phyloP scores from a whole-genome alignment of 2,888 invertebrate genomes.

The Bombylius discolor region DNA sequence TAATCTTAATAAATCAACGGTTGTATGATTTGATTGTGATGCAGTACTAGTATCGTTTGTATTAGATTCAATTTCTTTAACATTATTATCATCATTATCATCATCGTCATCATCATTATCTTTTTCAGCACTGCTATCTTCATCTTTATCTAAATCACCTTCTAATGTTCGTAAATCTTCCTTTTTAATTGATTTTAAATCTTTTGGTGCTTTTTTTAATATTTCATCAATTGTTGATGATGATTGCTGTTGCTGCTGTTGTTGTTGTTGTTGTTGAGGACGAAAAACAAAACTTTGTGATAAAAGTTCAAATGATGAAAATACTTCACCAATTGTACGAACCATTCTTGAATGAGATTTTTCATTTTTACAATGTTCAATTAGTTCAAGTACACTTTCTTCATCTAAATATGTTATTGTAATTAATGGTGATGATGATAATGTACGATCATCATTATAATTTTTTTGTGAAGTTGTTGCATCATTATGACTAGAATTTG shows the following conservation, averaged over 20 bases:
- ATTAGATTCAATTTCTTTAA: too few species aligned
- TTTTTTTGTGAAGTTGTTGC: not conserved
- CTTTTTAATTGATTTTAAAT: constrained; percentile 47
- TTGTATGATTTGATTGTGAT: constrained; percentile 19
- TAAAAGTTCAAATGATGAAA: constrained; percentile 52
- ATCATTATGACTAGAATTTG: not conserved
- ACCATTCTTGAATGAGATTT: constrained; percentile 59
- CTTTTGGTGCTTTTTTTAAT: constrained; percentile 41
- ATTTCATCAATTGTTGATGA: constrained; percentile 40
- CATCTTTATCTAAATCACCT: constrained; percentile 77
- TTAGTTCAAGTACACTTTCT: constrained; percentile 56
- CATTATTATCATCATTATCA: constrained; percentile 2
- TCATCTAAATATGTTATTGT: constrained; percentile 50
- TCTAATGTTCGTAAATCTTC: constrained; percentile 60
- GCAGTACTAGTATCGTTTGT: not conserved
- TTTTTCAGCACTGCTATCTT: constrained; percentile 49
- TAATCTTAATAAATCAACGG: constrained; percentile 47
- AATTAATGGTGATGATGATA: not conserved
- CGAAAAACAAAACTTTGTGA: constrained; percentile 52
- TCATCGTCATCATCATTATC: constrained; percentile 16
- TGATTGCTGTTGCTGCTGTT: constrained; percentile 27
- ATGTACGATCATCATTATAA: not conserved
- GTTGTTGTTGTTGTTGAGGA: constrained; percentile 6
- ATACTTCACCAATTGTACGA: constrained; percentile 65
- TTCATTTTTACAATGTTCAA: constrained; percentile 57